A percentile compares a stretch with the other conserved stretches of the same genome.
These are phyloP conservation scores for Chydorus sphaericus DNA, from an alignment of 2,888 invertebrate species.

Conservation along the genomic window DNA sequence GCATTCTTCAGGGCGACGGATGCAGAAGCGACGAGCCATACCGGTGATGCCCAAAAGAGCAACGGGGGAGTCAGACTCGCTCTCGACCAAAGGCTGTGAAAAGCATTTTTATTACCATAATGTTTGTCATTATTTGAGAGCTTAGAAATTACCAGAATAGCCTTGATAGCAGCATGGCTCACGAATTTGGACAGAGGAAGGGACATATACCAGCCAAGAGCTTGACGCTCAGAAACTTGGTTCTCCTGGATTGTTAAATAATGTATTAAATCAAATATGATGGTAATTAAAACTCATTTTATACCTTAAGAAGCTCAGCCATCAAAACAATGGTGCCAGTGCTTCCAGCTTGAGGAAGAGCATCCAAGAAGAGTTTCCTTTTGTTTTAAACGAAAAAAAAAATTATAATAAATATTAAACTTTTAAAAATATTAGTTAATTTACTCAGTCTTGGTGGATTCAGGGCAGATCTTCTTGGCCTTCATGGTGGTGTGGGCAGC, in stretches of 20 bases:
- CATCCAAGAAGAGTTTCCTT: constrained; percentile 52
- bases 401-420: constrained; percentile 5
- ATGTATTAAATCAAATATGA: too few species aligned
- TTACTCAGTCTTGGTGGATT: constrained; percentile 14
- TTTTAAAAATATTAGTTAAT: background rate
- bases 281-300: constrained; percentile 16
- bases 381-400: background rate
- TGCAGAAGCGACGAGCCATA: constrained; percentile 11
- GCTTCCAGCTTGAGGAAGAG: constrained; percentile 61
- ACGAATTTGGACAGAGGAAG: constrained; percentile 10
- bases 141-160: constrained; percentile 5
- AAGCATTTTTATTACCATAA: background rate
- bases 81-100: constrained; percentile 12
- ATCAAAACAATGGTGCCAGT: constrained; percentile 58
- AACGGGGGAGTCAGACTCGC: background rate
- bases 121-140: background rate
- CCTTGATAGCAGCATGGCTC: constrained; percentile 6
- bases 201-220: constrained; percentile 13
- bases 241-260: constrained; percentile 7
- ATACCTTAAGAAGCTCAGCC: constrained; percentile 44
- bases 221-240: constrained; percentile 7
- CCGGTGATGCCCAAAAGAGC: constrained; percentile 14
- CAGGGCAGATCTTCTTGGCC: constrained; percentile 13
- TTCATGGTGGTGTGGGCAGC: constrained; percentile 38
- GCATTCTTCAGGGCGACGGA: background rate